Base-by-base conservation (phyloP, 2,113 vertebrate genomes). In the Ursus arctos region DNA sequence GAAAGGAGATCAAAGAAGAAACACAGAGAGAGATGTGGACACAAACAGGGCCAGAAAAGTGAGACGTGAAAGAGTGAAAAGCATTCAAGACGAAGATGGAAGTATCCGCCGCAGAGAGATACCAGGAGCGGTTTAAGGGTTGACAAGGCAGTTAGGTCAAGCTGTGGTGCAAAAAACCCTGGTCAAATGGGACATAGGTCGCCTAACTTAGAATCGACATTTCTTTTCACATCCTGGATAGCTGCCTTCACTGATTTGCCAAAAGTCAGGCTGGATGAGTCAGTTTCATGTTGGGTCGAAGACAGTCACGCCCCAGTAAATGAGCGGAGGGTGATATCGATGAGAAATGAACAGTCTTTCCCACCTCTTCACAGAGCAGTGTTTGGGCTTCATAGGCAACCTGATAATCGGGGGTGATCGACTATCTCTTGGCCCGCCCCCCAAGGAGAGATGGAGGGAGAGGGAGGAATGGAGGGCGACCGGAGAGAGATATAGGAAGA, bases 1-100 rank as follows among this genome's bases (percentile, higher is more conserved):
- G n/a, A 63, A 87, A 86, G 36, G 8, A 82, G 14, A 65, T 95
- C 63, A 95, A 77, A 92, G 72, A 65, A 93, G 57, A n/a, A 92
- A 11, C 15, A 71, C 24, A 84, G 6, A 96, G n/a, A 79, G 26
- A 36, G 11, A 43, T 26, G 4, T 43, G 47, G 61, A 86, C 49
- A 47, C 31, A 59, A 71, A n/a, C 4, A 36, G 6, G 57, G 16
- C 47, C 40, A 47, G 57, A 82, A 47, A 14, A 72, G 15, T 8
- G 22, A 49, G 16, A 69, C 1, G 0, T 61, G 36, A 69, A 88
- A 71, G 47, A 72, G 7, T 47, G 4, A 15, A 43, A 91, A 81
- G 5, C 21, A 9, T 24, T 89, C 28, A 14, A 77, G 40, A 61
- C 8, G 43, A 91, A 72, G n/a, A 74, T 53, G 21, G 79, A 90